Base-by-base conservation (phyloP, 2,888 invertebrate genomes). In the Macrosiphum euphorbiae region DNA sequence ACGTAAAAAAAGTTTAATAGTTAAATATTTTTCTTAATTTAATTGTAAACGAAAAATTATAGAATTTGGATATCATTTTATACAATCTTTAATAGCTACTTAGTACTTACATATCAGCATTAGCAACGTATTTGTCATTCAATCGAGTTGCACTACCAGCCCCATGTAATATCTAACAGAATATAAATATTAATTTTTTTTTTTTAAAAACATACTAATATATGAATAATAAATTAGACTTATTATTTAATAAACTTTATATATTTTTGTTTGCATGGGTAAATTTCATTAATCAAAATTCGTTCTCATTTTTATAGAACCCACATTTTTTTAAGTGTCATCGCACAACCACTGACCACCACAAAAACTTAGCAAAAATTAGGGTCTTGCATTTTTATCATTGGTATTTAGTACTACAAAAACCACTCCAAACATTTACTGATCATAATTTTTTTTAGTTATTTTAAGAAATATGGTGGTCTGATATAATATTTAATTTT, bases 101-200 rank as follows among this genome's bases (percentile, higher is more conserved):
- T 47, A 47, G 47, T 10, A 47, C 47, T 94, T 50, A 94, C 94
- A 94, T 86, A 87, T 94, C 94, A 50, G 94, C 94, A 50, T 94
- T 94, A 44, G 67, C 94, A 44, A 94, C 94, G 41, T 94, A 94
- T 87, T 94, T 94, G 61, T 94, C 94, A 67, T 94, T 94, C 35
- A 94, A 85, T n/a, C 90, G 86, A n/a, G 94, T 94, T 67, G 94
- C 94, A 90, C 94, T 94, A 13, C 90, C 85, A 58, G 67, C 86
- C 24, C 94, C 94, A 8, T 90, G 94, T 67, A 94, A 90, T 90
- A 94, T 94, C 94, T 94, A 86, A 41, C 67, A 87, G 50, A 52
- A 67, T n/a, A 61, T 61, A 55, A n/a, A 87, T 85, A 26, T 89
- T 58, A 44, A 41, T 0, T 26, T 58, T 35, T 88, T 88, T 88